Percentiles rank a stretch among this genome's conserved stretches.
phyloP scores from a whole-genome alignment of 2,888 invertebrate genomes.

The Conchocele bisecta region DNA sequence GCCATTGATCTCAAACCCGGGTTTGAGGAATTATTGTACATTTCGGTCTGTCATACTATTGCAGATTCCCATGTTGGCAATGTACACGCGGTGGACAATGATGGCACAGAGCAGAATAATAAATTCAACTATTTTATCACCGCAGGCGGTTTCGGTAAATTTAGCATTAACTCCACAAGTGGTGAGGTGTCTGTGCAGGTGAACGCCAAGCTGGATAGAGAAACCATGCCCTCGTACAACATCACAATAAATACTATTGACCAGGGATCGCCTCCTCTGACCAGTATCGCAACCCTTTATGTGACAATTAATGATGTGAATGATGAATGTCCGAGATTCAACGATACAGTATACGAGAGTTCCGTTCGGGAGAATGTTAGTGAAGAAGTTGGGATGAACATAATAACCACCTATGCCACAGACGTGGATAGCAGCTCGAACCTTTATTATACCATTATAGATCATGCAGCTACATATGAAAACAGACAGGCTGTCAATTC shows the following conservation, averaged over 20 bases:
- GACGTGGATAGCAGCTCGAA: constrained; percentile 28
- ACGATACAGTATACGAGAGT: neutral
- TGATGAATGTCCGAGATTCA: constrained; percentile 66
- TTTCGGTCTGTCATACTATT: no score
- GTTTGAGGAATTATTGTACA: no score
- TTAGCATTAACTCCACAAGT: no score
- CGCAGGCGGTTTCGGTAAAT: constrained; percentile 35
- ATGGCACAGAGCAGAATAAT: constrained; percentile 28
- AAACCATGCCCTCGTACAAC: constrained; percentile 41
- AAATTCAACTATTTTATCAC: constrained; percentile 41
- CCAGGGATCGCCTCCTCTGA: constrained; percentile 57
- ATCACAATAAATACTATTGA: constrained; percentile 68
- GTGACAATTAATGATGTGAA: constrained; percentile 71
- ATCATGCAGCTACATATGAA: constrained; percentile 23
- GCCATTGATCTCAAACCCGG: no score
- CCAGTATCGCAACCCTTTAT: constrained; percentile 65
- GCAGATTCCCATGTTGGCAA: no score
- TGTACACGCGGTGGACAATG: no score
- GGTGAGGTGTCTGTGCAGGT: constrained; percentile 43
- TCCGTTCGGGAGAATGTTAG: constrained; percentile 12
- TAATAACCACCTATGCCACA: constrained; percentile 14
- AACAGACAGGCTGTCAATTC: constrained; percentile 16
- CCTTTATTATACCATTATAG: constrained; percentile 15
- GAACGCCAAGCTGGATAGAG: constrained; percentile 37
- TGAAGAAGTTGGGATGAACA: neutral